Evolutionary conservation across 2,113 vertebrate genomes (phyloP).

Genomic region (Lepus americanus): DNA sequence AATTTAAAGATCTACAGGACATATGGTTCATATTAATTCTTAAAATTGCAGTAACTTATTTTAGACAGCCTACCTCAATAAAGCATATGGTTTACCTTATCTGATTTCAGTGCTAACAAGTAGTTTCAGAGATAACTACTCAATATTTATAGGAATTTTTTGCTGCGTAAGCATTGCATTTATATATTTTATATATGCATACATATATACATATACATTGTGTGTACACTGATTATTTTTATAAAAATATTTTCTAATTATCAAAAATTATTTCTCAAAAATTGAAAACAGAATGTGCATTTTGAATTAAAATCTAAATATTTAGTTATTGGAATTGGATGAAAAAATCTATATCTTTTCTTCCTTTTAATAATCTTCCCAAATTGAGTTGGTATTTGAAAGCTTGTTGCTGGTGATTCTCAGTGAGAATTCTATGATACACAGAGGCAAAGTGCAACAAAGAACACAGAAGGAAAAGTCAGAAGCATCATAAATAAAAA

Average conservation of each 20-base stretch:
- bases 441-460: constrained; percentile 69
- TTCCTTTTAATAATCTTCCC: constrained; percentile 72
- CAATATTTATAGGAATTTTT: constrained; percentile 72
- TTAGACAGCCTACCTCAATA: constrained; percentile 69
- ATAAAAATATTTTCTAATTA: constrained; percentile 64
- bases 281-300: constrained; percentile 66
- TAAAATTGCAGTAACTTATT: constrained; percentile 66
- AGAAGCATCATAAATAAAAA: constrained; percentile 53
- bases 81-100: constrained; percentile 74
- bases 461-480: constrained; percentile 51
- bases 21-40: constrained; percentile 76
- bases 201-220: not conserved
- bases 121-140: constrained; percentile 70
- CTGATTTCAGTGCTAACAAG: constrained; percentile 81
- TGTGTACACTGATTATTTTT: constrained; percentile 46
- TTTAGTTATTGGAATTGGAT: constrained; percentile 77
- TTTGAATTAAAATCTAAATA: constrained; percentile 73
- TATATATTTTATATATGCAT: not conserved
- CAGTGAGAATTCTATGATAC: constrained; percentile 53
- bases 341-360: constrained; percentile 68
- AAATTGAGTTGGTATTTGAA: constrained; percentile 81
- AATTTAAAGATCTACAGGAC: constrained; percentile 76
- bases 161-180: constrained; percentile 65
- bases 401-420: constrained; percentile 81
- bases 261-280: constrained; percentile 77